Conservation (phyloP, 2,888 invertebrate genomes). For the Brenthis daphne region DNA sequence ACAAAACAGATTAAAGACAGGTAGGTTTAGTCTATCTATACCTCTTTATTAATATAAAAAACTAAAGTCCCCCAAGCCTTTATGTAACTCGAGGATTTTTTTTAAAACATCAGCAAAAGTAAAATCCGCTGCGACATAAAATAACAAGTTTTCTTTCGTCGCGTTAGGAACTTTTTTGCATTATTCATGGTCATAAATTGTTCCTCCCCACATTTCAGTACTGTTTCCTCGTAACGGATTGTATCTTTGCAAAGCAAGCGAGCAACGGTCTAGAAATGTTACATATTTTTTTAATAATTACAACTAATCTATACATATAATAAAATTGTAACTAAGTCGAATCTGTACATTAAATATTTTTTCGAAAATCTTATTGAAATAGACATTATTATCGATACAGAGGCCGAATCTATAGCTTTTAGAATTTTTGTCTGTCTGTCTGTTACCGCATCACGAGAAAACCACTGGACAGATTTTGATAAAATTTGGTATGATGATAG, state of each 20-base stretch:
- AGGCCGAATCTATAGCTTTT: too few species aligned
- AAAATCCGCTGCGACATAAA: constrained; percentile 32
- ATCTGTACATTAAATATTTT: too few species aligned
- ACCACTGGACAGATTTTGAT: too few species aligned
- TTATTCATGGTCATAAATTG: constrained; percentile 41
- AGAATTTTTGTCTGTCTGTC: too few species aligned
- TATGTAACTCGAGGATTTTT: constrained; percentile 11
- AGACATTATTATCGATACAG: too few species aligned
- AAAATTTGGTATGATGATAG: too few species aligned
- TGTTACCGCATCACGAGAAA: too few species aligned
- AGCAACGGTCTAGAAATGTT: not conserved
- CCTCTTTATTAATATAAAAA: not conserved
- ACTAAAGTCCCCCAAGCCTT: constrained; percentile 8
- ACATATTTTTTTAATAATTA: constrained; percentile 7
- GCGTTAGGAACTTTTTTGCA: constrained; percentile 36
- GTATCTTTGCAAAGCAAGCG: constrained; percentile 8
- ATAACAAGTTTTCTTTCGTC: constrained; percentile 37
- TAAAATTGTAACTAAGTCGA: too few species aligned
- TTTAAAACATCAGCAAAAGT: constrained; percentile 34
- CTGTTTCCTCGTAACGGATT: constrained; percentile 23
- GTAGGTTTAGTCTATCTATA: not conserved
- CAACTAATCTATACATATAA: not conserved
- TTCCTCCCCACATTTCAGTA: constrained; percentile 26
- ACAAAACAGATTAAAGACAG: too few species aligned
- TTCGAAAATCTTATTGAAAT: too few species aligned